phyloP scores from a whole-genome alignment of 2,797 vertebrate species.

The Morus bassanus region DNA sequence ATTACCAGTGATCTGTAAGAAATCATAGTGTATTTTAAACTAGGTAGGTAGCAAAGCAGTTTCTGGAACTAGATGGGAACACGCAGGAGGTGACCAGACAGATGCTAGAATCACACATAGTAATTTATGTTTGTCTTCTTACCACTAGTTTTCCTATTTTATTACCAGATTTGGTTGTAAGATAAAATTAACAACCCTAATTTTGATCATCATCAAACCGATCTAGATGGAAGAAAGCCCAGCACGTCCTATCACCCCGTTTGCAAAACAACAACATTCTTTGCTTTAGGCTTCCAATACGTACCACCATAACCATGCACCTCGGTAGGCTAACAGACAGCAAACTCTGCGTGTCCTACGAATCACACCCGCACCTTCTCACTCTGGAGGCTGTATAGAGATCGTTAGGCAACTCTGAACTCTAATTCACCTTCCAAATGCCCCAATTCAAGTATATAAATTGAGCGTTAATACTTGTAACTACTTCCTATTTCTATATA shows the following conservation, averaged over 20 bases:
- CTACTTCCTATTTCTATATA: neutral
- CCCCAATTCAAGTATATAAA: neutral
- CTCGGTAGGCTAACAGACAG: neutral
- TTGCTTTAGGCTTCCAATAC: neutral
- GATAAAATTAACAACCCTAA: neutral
- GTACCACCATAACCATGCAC: neutral
- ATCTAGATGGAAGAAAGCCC: neutral
- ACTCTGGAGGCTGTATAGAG: neutral
- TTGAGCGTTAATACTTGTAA: neutral
- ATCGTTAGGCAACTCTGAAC: fast-evolving
- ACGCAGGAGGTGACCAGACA: neutral
- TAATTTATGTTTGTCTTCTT: neutral
- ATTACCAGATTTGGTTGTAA: neutral
- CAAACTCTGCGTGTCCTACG: fast-evolving
- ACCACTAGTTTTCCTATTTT: neutral
- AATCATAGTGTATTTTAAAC: neutral
- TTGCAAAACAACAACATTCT: neutral
- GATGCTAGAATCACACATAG: neutral
- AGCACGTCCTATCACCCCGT: neutral
- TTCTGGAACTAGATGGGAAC: neutral
- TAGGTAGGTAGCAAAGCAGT: neutral
- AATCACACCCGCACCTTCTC: neutral
- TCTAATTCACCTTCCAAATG: neutral
- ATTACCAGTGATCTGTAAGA: neutral
- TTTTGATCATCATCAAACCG: neutral